These are phyloP conservation scores for Caenorhabditis virilis DNA, from an alignment of 2,888 invertebrate species.

Conservation along the genomic window DNA sequence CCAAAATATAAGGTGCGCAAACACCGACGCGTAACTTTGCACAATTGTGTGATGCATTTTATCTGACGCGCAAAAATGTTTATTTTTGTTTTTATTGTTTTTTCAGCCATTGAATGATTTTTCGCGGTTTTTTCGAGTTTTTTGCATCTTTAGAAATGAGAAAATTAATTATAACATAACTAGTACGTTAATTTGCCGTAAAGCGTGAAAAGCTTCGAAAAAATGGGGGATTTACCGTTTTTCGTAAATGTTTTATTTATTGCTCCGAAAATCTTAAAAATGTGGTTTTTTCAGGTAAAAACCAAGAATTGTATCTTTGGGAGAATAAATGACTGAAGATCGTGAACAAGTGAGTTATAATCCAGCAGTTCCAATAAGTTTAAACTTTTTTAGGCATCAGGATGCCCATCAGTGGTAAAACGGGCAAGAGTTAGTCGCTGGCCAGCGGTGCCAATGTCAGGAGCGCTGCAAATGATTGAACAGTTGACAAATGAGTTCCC, in stretches of 20 bases:
- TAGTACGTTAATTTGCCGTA: too few relatives aligned
- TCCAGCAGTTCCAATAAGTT: not conserved
- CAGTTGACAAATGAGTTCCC: constrained; percentile 9
- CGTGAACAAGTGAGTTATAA: not conserved
- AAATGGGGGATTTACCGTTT: too few relatives aligned
- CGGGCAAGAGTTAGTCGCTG: constrained; percentile 3
- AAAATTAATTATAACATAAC: too few relatives aligned
- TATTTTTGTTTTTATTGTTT: too few relatives aligned
- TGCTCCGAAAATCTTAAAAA: too few relatives aligned
- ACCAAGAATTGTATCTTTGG: constrained; percentile 50
- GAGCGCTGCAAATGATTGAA: constrained; percentile 43
- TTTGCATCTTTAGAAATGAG: not conserved
- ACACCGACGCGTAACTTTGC: too few relatives aligned
- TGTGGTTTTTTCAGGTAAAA: constrained; percentile 21
- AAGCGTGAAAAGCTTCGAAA: too few relatives aligned
- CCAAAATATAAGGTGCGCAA: not conserved
- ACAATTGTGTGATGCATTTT: not conserved
- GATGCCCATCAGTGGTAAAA: not conserved
- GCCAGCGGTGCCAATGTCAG: constrained; percentile 40
- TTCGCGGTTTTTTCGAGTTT: not conserved
- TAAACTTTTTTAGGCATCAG: not conserved
- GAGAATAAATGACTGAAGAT: constrained; percentile 8
- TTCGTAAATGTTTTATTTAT: too few relatives aligned
- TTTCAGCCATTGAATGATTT: not conserved
- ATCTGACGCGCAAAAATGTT: not conserved